These are phyloP conservation scores for Drosophila kikkawai DNA, from an alignment of 1,140 invertebrate species.

Conservation along the genomic window DNA sequence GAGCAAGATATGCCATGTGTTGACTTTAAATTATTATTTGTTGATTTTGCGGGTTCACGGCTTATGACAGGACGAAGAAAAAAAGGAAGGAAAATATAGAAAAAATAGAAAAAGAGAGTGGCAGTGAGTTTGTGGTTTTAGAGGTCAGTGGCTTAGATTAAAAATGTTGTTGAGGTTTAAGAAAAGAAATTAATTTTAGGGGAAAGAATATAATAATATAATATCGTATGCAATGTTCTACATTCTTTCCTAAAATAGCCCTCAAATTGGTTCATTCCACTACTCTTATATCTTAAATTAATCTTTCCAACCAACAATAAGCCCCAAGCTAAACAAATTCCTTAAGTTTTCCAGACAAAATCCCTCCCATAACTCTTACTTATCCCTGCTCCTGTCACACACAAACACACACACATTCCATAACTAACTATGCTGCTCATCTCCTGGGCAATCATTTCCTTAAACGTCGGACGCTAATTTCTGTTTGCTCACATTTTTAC, in stretches of 20 bases:
- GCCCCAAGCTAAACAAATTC: slow-evolving; percentile 12
- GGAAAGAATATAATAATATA: background rate
- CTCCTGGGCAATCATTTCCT: slow-evolving; percentile 46
- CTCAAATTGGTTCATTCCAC: background rate
- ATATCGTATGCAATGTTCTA: no score
- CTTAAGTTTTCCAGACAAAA: slow-evolving; percentile 10
- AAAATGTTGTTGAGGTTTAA: background rate
- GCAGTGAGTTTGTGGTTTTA: background rate
- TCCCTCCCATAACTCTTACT: slow-evolving; percentile 24
- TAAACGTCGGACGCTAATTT: slow-evolving; percentile 45
- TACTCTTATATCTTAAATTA: background rate
- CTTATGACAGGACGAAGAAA: slow-evolving; percentile 1
- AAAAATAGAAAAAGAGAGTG: background rate
- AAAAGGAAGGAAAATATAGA: background rate
- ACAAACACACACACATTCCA: slow-evolving; percentile 11
- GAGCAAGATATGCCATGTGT: slow-evolving; percentile 21
- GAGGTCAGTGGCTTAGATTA: slow-evolving; percentile 7
- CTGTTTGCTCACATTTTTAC: slow-evolving; percentile 35
- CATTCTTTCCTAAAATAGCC: background rate
- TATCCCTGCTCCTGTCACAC: slow-evolving; percentile 1
- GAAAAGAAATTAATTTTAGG: background rate
- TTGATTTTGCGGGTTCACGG: slow-evolving; percentile 37
- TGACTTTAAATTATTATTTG: slow-evolving; percentile 55
- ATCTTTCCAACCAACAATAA: background rate
- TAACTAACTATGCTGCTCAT: slow-evolving; percentile 28